Conservation (phyloP, 2,113 vertebrate species). For the Hippocampus abdominalis region DNA sequence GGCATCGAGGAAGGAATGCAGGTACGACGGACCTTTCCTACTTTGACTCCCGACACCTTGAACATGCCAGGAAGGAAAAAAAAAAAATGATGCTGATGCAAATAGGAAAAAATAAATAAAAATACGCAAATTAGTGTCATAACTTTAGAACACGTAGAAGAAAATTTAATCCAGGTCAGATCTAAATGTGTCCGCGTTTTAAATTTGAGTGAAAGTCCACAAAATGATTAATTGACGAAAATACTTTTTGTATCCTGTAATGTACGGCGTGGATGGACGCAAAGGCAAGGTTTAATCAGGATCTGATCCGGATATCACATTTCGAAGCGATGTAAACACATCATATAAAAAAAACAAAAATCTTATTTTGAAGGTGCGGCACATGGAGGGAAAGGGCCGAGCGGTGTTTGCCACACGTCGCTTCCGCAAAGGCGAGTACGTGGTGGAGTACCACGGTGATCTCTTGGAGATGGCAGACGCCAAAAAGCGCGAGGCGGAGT, state of each 20-base stretch:
- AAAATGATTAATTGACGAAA: no score
- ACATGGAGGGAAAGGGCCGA: slow-evolving; percentile 87
- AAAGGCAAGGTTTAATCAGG: neutral
- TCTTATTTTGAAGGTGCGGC: slow-evolving; percentile 77
- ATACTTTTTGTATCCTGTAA: no score
- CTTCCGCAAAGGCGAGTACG: slow-evolving; percentile 90
- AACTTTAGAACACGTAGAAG: no score
- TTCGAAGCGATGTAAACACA: neutral
- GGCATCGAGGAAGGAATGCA: slow-evolving; percentile 95
- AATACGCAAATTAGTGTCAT: no score
- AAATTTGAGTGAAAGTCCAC: no score
- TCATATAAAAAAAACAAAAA: neutral
- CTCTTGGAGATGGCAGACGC: slow-evolving; percentile 88
- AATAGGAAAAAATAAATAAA: no score
- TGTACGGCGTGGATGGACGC: no score
- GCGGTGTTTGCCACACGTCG: slow-evolving; percentile 84
- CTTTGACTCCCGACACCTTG: neutral
- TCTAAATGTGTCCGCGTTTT: no score
- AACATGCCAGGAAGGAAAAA: neutral
- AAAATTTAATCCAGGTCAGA: no score
- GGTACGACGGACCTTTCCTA: slow-evolving; percentile 67
- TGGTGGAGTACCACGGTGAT: slow-evolving; percentile 96
- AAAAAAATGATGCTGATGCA: no score
- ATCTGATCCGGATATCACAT: neutral
- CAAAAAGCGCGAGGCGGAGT: slow-evolving; percentile 85